These are phyloP conservation scores for Sussaba pulchella DNA, from an alignment of 2,888 invertebrate genomes.

Conservation along the genomic window DNA sequence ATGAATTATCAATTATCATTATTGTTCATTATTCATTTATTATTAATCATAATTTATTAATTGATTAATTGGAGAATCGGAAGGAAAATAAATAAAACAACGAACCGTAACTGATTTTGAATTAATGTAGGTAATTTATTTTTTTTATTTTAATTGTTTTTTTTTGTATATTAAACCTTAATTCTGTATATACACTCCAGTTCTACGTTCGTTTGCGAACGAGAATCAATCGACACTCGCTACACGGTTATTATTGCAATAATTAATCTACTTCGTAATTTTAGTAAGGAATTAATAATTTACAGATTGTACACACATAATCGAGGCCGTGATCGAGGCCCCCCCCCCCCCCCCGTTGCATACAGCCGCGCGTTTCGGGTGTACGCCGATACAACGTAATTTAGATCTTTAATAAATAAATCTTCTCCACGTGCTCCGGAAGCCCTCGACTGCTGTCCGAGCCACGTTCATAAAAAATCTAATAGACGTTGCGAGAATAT, in stretches of 20 bases:
- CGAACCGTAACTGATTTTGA: constrained; percentile 46
- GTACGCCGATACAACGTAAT: constrained; percentile 69
- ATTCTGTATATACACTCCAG: constrained; percentile 80
- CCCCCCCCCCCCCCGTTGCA: constrained; percentile 62
- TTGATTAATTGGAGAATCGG: constrained; percentile 21
- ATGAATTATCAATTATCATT: too few relatives aligned
- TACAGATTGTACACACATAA: constrained; percentile 81
- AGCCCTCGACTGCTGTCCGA: constrained; percentile 49
- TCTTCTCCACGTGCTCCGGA: constrained; percentile 62
- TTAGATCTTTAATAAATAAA: constrained; percentile 74
- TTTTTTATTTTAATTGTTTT: constrained; percentile 42
- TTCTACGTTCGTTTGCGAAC: constrained; percentile 70
- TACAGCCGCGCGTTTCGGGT: constrained; percentile 70
- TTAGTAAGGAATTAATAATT: constrained; percentile 79
- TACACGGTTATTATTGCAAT: constrained; percentile 69
- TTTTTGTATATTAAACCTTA: constrained; percentile 76
- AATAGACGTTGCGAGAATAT: constrained; percentile 18
- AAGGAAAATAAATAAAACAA: constrained; percentile 31
- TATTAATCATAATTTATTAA: too few relatives aligned
- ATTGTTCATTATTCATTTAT: too few relatives aligned
- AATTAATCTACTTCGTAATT: constrained; percentile 69
- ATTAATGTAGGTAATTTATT: constrained; percentile 72
- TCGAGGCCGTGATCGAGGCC: constrained; percentile 58
- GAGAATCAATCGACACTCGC: constrained; percentile 64
- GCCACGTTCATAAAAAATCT: constrained; percentile 23